Evolutionary conservation across 2,888 invertebrate species (phyloP), one percentile per base, ranked within the genome.

Genomic region (Lasiommata megera): DNA sequence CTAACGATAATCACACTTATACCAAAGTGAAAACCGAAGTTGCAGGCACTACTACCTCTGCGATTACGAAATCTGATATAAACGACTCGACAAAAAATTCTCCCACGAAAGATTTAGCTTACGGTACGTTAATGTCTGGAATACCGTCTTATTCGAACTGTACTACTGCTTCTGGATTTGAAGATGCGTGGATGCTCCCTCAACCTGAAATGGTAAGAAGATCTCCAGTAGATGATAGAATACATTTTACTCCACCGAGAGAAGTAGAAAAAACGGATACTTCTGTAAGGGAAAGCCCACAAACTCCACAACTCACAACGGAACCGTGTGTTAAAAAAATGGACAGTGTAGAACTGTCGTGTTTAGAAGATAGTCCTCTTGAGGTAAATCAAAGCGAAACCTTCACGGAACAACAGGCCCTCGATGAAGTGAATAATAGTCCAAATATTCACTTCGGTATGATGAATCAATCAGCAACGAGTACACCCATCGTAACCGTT

Each of bases 311-410:
- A 37, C 61, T 81, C 34, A 64, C 63, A n/a, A 51, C 64, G 1
- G 74, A 80, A 31, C 81, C 81, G 5, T 62, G 65, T 17, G 53
- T 87, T 1, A 81, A 80, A 16, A 87, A 80, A 69, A 82, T 88
- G 78, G 86, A 89, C 28, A 90, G 88, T 62, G 72, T 89, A 7
- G 89, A 90, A 41, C 77, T 88, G 61, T 71, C 79, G 17, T 88
- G 82, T 55, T 69, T 88, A 2, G 71, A 78, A 58, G 84, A 88
- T 36, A 69, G 77, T 63, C 63, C 76, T 1, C 60, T 66, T n/a
- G 77, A 77, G 14, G 51, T 60, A 3, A 69, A 74, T 48, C 72
- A 68, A 60, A 62, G 67, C 1, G 76, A 71, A 47, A 62, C 60
- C 9, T 63, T 66, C 0, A 72, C 74, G 36, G 70, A 56, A 40